These are phyloP conservation scores for Odontophorus gujanensis DNA, from an alignment of 2,113 vertebrate species.

Conservation along the genomic window DNA sequence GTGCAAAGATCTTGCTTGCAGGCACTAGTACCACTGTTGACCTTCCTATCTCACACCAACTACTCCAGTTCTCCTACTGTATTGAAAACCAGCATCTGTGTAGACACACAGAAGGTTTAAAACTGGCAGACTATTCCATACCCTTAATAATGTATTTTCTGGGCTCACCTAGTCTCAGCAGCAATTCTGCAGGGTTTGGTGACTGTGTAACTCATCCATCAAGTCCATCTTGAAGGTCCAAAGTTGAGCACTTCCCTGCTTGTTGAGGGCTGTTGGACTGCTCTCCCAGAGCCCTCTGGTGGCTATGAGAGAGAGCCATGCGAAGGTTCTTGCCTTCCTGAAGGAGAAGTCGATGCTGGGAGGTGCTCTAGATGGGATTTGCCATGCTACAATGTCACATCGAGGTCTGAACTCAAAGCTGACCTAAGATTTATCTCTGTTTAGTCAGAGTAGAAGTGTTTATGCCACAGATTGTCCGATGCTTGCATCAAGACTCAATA, in stretches of 20 bases:
- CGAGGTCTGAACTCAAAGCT: not conserved
- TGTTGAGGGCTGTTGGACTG: not conserved
- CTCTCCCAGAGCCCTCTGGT: slow-evolving; percentile 56
- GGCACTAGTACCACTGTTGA: not conserved
- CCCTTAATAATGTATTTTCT: not conserved
- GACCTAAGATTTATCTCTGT: not conserved
- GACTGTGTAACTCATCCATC: not conserved
- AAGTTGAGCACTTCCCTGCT: not conserved
- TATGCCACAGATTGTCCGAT: not conserved
- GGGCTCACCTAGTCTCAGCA: not conserved
- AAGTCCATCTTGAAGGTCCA: not conserved
- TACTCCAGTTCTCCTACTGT: not conserved
- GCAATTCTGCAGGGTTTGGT: not conserved
- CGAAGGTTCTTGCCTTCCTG: not conserved
- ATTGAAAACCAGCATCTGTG: not conserved
- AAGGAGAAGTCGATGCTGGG: not conserved
- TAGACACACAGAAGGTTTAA: not conserved
- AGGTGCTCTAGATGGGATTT: slow-evolving; percentile 9
- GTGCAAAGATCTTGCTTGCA: not conserved
- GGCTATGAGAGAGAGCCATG: not conserved
- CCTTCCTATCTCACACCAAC: not conserved
- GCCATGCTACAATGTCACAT: not conserved
- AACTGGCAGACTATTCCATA: not conserved
- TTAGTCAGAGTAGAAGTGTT: not conserved
- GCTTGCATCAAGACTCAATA: not conserved